These are phyloP conservation scores for Hippopotamyrus pictus DNA, from an alignment of 2,797 vertebrate species.

Conservation along the genomic window DNA sequence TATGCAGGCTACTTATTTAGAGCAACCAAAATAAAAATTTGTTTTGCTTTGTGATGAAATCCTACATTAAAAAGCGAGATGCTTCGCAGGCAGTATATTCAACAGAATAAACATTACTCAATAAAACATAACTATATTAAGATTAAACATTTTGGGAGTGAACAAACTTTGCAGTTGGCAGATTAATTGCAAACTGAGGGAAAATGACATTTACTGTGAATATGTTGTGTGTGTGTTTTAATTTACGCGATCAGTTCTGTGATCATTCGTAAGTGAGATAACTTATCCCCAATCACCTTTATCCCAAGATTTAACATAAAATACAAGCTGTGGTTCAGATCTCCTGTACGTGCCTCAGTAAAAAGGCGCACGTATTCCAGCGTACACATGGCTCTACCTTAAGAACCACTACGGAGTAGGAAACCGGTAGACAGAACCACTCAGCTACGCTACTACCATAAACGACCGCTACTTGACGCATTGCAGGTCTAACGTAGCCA, in stretches of 20 bases:
- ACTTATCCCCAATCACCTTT: slow-evolving; percentile 14
- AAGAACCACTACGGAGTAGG: neutral
- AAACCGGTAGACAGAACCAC: neutral
- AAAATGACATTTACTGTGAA: neutral
- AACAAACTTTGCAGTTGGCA: neutral
- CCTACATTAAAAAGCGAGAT: neutral
- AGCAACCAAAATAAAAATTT: neutral
- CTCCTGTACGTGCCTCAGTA: neutral
- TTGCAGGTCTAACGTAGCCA: slow-evolving; percentile 65
- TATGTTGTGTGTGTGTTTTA: slow-evolving; percentile 11
- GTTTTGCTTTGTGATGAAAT: neutral
- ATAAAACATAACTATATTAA: neutral
- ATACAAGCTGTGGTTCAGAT: neutral
- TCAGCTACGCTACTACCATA: slow-evolving; percentile 15
- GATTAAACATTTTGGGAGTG: neutral
- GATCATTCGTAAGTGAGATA: slow-evolving; percentile 26
- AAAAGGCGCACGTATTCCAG: neutral
- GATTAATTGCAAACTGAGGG: neutral
- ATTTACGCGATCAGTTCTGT: slow-evolving; percentile 28
- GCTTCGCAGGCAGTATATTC: neutral
- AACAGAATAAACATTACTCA: neutral
- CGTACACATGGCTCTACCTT: neutral
- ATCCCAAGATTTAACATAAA: neutral
- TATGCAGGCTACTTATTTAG: neutral
- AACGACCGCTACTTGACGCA: slow-evolving; percentile 64